Conservation (phyloP, 23 tunicate genomes). For the Oikopleura vanhoeffeni region DNA sequence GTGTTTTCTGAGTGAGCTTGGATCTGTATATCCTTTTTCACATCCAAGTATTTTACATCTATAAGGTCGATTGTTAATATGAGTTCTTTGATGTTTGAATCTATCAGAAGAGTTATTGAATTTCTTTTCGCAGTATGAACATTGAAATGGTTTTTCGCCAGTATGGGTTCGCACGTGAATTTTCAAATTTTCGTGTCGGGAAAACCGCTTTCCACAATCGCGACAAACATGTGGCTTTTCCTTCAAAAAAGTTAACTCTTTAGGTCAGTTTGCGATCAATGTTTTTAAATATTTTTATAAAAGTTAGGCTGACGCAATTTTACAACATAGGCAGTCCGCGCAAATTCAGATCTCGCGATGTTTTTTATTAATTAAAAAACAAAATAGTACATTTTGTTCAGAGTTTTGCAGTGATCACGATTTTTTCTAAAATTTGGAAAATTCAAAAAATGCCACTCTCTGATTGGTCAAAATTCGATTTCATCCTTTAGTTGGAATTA, state of each 20-base stretch:
- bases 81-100: constrained; percentile 90
- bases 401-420: too few relatives aligned
- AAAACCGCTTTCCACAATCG: constrained; percentile 87
- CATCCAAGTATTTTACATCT: constrained; percentile 79
- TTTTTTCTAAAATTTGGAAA: too few relatives aligned
- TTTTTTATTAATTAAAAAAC: too few relatives aligned
- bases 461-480: too few relatives aligned
- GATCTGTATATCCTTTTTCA: constrained; percentile 85
- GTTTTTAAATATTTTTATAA: too few relatives aligned
- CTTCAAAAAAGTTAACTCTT: not conserved
- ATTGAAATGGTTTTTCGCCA: constrained; percentile 60
- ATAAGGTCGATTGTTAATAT: constrained; percentile 73
- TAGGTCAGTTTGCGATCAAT: too few relatives aligned
- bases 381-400: too few relatives aligned
- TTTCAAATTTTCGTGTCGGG: constrained; percentile 78
- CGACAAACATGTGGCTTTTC: constrained; percentile 20
- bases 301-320: too few relatives aligned
- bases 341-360: too few relatives aligned
- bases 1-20: constrained; percentile 73
- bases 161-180: constrained; percentile 91
- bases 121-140: constrained; percentile 46
- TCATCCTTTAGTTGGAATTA: too few relatives aligned
- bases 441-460: too few relatives aligned
- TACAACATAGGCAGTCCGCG: too few relatives aligned
- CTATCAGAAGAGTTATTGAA: constrained; percentile 94